Evolutionary conservation across 2,797 vertebrate genomes (phyloP).

Genomic region (Distichodus sexfasciatus): DNA sequence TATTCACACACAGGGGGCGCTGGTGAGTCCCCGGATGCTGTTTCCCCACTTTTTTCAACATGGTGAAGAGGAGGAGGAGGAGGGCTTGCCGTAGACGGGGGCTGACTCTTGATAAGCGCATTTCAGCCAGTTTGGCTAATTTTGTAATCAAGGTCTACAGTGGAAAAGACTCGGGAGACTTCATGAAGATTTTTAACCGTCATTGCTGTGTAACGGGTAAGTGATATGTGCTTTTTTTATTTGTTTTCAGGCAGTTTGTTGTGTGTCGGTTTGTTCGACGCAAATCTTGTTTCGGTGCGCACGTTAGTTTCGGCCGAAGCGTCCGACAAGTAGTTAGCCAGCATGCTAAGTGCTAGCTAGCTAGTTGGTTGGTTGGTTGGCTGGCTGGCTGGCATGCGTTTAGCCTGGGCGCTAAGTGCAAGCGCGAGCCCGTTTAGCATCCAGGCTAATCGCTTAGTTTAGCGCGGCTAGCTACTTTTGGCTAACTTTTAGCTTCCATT

Average conservation of each 20-base stretch:
- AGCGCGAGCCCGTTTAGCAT: too few species aligned
- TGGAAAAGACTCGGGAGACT: not conserved
- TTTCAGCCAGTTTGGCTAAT: slow-evolving; percentile 29
- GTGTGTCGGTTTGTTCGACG: too few species aligned
- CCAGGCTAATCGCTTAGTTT: too few species aligned
- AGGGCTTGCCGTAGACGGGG: slow-evolving; percentile 9
- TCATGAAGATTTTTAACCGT: slow-evolving; percentile 36
- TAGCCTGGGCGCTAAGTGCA: too few species aligned
- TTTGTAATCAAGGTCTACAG: slow-evolving; percentile 8
- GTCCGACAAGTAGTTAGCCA: slow-evolving; percentile 18
- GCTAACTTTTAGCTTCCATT: too few species aligned
- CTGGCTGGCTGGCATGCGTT: too few species aligned
- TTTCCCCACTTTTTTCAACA: slow-evolving; percentile 35
- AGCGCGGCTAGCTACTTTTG: too few species aligned
- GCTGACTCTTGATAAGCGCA: slow-evolving; percentile 25
- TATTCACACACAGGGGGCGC: not conserved
- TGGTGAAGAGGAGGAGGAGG: slow-evolving; percentile 48
- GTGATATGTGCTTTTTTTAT: not conserved
- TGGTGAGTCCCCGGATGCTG: slow-evolving; percentile 46
- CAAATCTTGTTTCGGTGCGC: too few species aligned
- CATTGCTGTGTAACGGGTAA: not conserved
- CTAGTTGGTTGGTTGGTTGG: too few species aligned
- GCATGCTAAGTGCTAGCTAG: slow-evolving; percentile 10
- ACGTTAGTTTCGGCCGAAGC: too few species aligned
- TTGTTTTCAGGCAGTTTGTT: too few species aligned